Evolutionary conservation across 2,113 vertebrate genomes (phyloP), one percentile per base, ranked within the genome.

Genomic region (Pterocles gutturalis): DNA sequence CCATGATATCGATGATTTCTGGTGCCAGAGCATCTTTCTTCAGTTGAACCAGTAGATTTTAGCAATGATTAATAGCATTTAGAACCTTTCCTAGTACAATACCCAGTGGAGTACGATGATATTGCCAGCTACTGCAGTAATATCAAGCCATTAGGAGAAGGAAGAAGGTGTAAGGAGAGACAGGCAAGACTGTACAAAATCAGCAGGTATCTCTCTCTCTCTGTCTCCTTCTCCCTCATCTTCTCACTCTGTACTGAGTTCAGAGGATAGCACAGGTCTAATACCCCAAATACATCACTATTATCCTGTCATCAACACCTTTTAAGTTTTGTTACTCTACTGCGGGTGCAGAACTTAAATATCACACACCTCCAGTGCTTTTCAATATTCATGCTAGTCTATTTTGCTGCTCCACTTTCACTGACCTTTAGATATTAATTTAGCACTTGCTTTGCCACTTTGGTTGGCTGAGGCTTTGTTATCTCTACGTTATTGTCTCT

Each of bases 341-440:
- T 33, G 13, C 22, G 38, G 43, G 31, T 69, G 20, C 7, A 51
- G 43, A 89, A 69, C n/a, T 61, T 58, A 64, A 79, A 54, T 45
- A 73, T 17, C 49, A 34, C n/a, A 58, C 5, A 10, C 19, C 54
- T 45, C 8, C 1, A 0, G 7, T 51, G 9, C 0, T 33, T 71
- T 70, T 80, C 76, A n/a, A 29, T 38, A 38, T 43, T 73, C 28
- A 13, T 53, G 57, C 8, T 45, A 31, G 8, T 7, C 20, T 75
- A 8, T 55, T 69, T 79, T 48, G 17, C 16, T 67, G 17, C 14
- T 61, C 4, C 11, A 26, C 8, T 82, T 66, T 46, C 25, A 46
- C 9, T n/a, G 36, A 2, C 17, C 46, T 87, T 67, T 53, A 29
- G 21, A 22, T 15, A 57, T 7, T 19, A 54, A 4, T 73, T 70